Evolutionary conservation across 2,113 vertebrate genomes (phyloP).

Genomic region (Sphaerodactylus townsendi): DNA sequence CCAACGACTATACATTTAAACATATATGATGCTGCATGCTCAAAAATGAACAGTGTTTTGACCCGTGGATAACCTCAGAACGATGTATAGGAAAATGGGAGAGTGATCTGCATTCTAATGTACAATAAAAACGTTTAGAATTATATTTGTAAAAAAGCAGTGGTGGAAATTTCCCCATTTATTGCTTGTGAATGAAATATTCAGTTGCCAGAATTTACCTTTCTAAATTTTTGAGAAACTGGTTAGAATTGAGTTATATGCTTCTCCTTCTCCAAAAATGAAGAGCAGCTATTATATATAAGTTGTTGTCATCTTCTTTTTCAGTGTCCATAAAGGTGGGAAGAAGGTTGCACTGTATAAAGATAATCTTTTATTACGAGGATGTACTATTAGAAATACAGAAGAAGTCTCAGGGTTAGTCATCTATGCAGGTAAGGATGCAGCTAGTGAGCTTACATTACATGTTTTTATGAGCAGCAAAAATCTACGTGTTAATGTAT

Average conservation of each 20-base stretch:
- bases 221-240: neutral
- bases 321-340: constrained; percentile 85
- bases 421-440: constrained; percentile 89
- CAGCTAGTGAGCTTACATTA: neutral
- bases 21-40: no score
- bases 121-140: no score
- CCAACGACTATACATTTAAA: no score
- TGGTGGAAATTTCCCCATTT: neutral
- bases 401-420: constrained; percentile 94
- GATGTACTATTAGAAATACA: constrained; percentile 95
- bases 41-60: no score
- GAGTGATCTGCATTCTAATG: no score
- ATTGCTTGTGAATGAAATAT: neutral
- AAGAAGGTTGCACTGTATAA: constrained; percentile 88
- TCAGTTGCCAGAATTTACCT: neutral
- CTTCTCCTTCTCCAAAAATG: neutral
- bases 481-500: neutral
- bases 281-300: constrained; percentile 10
- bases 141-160: neutral
- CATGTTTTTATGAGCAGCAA: constrained; percentile 2
- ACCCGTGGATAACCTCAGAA: no score
- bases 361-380: constrained; percentile 92
- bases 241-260: neutral
- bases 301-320: constrained; percentile 35
- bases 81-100: no score